These are phyloP conservation scores for Chelonoidis abingdonii DNA, from an alignment of 2,113 vertebrate species.

Conservation along the genomic window DNA sequence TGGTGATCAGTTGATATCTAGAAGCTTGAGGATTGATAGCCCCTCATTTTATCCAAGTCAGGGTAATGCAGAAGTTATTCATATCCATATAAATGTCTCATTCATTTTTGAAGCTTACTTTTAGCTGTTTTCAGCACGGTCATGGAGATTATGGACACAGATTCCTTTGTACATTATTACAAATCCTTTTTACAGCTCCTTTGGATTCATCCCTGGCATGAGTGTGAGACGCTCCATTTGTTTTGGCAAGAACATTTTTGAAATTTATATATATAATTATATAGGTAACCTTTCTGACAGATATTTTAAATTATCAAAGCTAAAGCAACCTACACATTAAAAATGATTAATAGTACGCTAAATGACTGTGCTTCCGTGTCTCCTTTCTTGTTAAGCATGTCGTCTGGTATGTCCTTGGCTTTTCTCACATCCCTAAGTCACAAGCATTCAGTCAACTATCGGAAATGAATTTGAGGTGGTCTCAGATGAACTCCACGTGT, in stretches of 20 bases:
- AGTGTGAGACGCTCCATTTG: conserved; percentile 8
- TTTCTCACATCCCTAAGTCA: rapidly evolving
- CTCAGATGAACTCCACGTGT: rapidly evolving
- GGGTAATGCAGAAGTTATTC: background rate
- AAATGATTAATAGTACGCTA: conserved; percentile 53
- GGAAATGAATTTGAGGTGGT: background rate
- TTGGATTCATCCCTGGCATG: conserved; percentile 12
- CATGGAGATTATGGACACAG: background rate
- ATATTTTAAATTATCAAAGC: conserved; percentile 39
- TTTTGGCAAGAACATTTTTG: conserved; percentile 63
- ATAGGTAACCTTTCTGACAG: conserved; percentile 37
- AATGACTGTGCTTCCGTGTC: background rate
- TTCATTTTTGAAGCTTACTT: background rate
- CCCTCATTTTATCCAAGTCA: background rate
- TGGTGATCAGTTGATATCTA: rapidly evolving
- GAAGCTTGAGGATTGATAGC: background rate
- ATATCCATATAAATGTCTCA: background rate
- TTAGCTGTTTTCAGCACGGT: background rate
- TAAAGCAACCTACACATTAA: conserved; percentile 55
- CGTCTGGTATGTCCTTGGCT: background rate
- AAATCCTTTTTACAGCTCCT: background rate
- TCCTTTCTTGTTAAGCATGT: conserved; percentile 42
- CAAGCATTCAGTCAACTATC: background rate
- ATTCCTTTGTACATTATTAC: background rate
- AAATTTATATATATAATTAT: conserved; percentile 62